Conservation (phyloP, 2,797 vertebrate genomes). For the Pipistrellus pipistrellus region DNA sequence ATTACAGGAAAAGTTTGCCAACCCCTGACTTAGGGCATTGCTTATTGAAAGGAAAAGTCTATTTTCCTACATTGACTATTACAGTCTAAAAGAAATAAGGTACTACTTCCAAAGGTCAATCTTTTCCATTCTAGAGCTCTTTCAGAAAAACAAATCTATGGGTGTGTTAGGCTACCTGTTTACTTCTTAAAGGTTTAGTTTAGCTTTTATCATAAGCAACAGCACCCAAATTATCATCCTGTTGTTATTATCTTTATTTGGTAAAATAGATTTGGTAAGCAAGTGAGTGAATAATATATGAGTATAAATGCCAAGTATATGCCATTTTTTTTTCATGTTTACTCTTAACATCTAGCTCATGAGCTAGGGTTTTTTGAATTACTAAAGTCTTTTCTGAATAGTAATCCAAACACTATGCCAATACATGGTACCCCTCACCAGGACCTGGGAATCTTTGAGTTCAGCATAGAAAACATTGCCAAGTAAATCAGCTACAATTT, state of each 20-base stretch:
- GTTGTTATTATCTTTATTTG: neutral
- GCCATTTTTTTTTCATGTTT: neutral
- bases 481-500: slow-evolving; percentile 6
- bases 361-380: slow-evolving; percentile 11
- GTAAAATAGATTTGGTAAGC: neutral
- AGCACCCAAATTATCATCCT: neutral
- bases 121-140: neutral
- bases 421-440: neutral
- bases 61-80: neutral
- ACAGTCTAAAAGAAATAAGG: neutral
- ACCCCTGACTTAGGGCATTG: neutral
- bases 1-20: neutral
- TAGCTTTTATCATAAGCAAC: neutral
- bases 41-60: neutral
- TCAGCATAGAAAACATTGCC: neutral
- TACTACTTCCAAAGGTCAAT: neutral
- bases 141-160: neutral
- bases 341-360: neutral
- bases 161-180: neutral
- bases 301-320: neutral
- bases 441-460: neutral
- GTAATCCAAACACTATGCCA: neutral
- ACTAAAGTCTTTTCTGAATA: slow-evolving; percentile 28
- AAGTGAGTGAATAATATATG: neutral
- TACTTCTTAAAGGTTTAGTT: neutral